A percentile compares a stretch with the other conserved stretches of the same genome.
phyloP scores from a whole-genome alignment of 2,888 invertebrate genomes.

The Lasioglossum leucozonium region DNA sequence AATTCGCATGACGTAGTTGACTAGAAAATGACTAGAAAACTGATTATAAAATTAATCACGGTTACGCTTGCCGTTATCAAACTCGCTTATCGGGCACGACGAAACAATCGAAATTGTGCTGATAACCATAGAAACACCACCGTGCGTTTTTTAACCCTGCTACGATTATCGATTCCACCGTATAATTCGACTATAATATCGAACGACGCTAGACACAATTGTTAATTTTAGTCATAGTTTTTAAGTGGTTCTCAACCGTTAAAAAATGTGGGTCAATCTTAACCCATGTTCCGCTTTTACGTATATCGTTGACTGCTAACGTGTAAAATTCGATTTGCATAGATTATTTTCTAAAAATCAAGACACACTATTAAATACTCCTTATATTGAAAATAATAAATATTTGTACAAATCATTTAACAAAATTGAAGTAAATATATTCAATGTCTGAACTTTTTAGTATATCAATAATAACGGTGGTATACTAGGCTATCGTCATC shows the following conservation, averaged over 20 bases:
- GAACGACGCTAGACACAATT: background rate
- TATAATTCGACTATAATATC: background rate
- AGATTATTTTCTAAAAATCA: background rate
- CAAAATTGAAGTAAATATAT: too few species aligned
- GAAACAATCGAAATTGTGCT: background rate
- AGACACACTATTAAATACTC: background rate
- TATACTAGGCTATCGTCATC: too few species aligned
- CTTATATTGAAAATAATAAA: background rate
- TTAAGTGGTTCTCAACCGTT: background rate
- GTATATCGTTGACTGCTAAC: background rate
- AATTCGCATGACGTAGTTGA: background rate
- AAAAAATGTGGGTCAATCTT: background rate
- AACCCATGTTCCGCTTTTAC: background rate
- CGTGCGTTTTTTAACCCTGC: slow-evolving; percentile 9
- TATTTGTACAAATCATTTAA: too few species aligned
- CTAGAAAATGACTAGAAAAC: slow-evolving; percentile 30
- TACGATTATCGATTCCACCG: background rate
- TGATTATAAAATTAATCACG: background rate
- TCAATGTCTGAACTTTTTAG: too few species aligned
- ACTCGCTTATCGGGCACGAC: background rate
- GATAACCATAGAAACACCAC: background rate
- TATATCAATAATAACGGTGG: too few species aligned
- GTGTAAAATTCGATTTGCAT: background rate
- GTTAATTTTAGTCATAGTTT: background rate
- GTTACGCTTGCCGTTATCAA: background rate